These are phyloP conservation scores for Brotula barbata DNA, from an alignment of 2,797 vertebrate genomes.

Conservation along the genomic window DNA sequence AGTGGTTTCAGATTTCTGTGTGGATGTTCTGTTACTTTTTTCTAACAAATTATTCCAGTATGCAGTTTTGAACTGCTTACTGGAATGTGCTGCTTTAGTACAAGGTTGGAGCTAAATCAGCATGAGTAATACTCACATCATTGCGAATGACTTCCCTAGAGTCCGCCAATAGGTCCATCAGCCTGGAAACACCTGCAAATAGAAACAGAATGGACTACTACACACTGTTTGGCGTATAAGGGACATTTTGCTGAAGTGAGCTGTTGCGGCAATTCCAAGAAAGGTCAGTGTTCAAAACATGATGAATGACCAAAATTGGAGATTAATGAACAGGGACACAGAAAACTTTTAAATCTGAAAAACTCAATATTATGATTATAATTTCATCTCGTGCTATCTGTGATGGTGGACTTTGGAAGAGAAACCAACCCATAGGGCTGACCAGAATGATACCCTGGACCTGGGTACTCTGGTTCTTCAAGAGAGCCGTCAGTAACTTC, in stretches of 20 bases:
- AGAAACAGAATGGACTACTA: constrained; percentile 21
- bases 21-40: no score
- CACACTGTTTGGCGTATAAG: neutral
- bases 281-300: neutral
- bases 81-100: neutral
- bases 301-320: neutral
- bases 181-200: constrained; percentile 89
- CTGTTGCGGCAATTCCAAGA: neutral
- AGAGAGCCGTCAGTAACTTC: constrained; percentile 90
- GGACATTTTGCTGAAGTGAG: neutral
- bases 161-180: constrained; percentile 96
- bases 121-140: constrained; percentile 83
- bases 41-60: no score
- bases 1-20: no score
- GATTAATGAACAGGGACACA: neutral
- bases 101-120: neutral
- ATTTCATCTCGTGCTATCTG: neutral
- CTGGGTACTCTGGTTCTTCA: constrained; percentile 91
- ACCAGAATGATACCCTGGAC: constrained; percentile 94
- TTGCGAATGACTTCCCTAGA: constrained; percentile 98
- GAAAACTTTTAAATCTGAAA: neutral
- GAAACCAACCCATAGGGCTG: constrained; percentile 93
- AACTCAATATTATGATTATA: neutral
- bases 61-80: no score
- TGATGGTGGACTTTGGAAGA: neutral